Evolutionary conservation across 2,888 invertebrate genomes (phyloP), one percentile per base, ranked within the genome.

Genomic region (Cheilosia scutellata): DNA sequence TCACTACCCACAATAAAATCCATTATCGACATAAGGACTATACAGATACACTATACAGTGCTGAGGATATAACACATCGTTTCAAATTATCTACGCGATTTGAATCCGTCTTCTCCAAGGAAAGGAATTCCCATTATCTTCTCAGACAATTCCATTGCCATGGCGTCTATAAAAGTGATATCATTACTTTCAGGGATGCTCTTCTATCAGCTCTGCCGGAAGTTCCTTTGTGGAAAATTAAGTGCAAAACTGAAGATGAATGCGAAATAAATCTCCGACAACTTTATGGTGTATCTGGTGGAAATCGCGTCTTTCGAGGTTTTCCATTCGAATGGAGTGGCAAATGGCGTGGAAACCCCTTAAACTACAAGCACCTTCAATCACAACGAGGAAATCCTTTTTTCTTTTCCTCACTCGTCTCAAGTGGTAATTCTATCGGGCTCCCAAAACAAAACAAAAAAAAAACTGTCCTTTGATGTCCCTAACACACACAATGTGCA

Each of bases 181-280:
- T 84, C 84, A 80, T 80, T 80, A 71, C 75, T 70, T 65, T 25
- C 57, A 58, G 53, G 44, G 66, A 68, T 68, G 74, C 63, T 78
- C 63, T 58, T 72, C 25, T 70, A 29, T 55, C 51, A 47, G 29
- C 49, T 33, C 27, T 44, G 40, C 13, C 33, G 42, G 11, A 16
- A 42, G 47, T 65, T 79, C 79, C 65, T 55, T n/a, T 71, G 13
- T 60, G 68, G 80, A 71, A 76, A 80, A 84, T 75, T 84, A 80
- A 80, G 84, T 79, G 79, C 70, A 84, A 84, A 84, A 79, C 79
- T 71, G 75, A 71, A 55, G 70, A 80, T 80, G 75, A 84, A 80
- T 84, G 58, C 42, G 80, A 80, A 80, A 84, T 84, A 84, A 75
- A 84, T 84, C 79, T 84, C 47, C 84, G 79, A 75, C 53, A 49